A percentile compares a stretch with the other conserved stretches of the same genome.
Conservation (phyloP, 92 coral and sea anemone species). For the Plumapathes pennacea region DNA sequence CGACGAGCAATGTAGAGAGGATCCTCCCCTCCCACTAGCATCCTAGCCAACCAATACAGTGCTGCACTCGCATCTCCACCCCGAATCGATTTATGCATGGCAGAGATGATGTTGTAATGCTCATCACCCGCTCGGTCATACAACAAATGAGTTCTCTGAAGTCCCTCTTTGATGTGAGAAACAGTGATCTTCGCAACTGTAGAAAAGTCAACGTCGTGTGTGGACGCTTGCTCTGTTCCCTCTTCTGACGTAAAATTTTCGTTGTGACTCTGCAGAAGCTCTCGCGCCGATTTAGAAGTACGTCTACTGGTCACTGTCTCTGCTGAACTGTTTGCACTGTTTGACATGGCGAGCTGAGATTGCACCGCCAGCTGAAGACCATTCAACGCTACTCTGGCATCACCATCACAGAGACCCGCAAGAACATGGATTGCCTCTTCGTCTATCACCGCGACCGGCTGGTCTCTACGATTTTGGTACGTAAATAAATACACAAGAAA, state of each 20-base stretch:
- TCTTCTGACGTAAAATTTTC: not conserved
- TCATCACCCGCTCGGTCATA: conserved; percentile 95
- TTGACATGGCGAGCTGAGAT: conserved; percentile 58
- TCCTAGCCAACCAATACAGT: conserved; percentile 94
- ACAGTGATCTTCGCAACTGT: conserved; percentile 53
- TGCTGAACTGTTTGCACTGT: no score
- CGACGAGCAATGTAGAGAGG: conserved; percentile 91
- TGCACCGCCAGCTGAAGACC: conserved; percentile 94
- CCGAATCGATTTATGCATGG: conserved; percentile 92
- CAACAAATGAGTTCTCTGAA: conserved; percentile 84
- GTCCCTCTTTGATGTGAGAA: conserved; percentile 79
- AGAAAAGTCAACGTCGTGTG: not conserved
- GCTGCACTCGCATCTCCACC: conserved; percentile 96
- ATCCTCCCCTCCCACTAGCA: conserved; percentile 96
- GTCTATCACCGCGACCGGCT: conserved; percentile 39
- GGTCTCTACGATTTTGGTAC: conserved; percentile 10
- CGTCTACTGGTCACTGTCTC: no score
- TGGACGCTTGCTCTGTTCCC: not conserved
- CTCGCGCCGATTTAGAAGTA: not conserved
- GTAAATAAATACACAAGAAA: not conserved
- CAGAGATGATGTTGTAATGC: conserved; percentile 91
- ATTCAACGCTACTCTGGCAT: conserved; percentile 95
- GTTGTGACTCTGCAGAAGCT: not conserved
- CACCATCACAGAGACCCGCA: conserved; percentile 93
- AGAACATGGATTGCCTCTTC: conserved; percentile 70